These are phyloP conservation scores for Parnassius apollo DNA, from an alignment of 2,888 invertebrate genomes.

Conservation along the genomic window DNA sequence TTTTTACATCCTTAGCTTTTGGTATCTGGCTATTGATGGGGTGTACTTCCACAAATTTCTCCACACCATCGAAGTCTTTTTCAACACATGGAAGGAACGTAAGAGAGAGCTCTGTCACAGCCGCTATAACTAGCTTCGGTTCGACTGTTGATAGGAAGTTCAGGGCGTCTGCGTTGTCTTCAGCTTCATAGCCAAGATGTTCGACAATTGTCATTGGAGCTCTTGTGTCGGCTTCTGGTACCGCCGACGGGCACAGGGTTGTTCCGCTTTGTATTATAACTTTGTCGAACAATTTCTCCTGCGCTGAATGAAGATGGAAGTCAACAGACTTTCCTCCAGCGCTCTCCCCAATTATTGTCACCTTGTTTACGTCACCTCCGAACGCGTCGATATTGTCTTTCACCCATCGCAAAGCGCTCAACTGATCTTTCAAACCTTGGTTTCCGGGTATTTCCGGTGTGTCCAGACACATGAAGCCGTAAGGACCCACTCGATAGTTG, in stretches of 20 bases:
- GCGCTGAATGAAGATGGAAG: conserved; percentile 45
- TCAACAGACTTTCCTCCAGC: conserved; percentile 56
- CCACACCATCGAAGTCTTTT: conserved; percentile 39
- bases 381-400: conserved; percentile 52
- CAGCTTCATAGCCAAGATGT: conserved; percentile 40
- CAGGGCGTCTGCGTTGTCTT: conserved; percentile 40
- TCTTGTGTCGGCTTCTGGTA: conserved; percentile 39
- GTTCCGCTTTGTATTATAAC: conserved; percentile 56
- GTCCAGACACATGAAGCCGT: conserved; percentile 60
- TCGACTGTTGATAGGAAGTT: conserved; percentile 39
- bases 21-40: conserved; percentile 35
- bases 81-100: conserved; percentile 44
- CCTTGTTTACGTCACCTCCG: conserved; percentile 49
- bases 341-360: conserved; percentile 58
- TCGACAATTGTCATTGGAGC: conserved; percentile 47
- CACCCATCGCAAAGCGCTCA: conserved; percentile 50
- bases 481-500: conserved; percentile 62
- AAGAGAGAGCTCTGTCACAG: conserved; percentile 32
- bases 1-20: conserved; percentile 35
- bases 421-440: conserved; percentile 61
- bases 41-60: conserved; percentile 38
- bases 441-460: conserved; percentile 55
- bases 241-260: conserved; percentile 38
- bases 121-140: conserved; percentile 38
- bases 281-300: conserved; percentile 48